Evolutionary conservation across 1,140 invertebrate species (phyloP).

Genomic region (Acromyrmex heyeri): DNA sequence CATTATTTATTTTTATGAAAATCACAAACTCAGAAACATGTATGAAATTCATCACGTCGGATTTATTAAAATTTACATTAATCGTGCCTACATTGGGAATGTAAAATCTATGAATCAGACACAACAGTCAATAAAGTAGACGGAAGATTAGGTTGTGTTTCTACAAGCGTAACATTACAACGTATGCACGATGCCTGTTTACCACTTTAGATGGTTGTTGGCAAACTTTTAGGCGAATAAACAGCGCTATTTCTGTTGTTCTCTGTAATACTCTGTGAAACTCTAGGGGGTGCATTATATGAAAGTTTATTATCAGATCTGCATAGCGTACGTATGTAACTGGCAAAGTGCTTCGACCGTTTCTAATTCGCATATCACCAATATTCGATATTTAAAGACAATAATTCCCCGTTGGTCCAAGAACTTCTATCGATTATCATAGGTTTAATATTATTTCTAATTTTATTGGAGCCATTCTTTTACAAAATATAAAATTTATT

Average conservation of each 20-base stretch:
- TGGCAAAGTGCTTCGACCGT: conserved; percentile 2
- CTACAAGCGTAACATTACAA: conserved; percentile 33
- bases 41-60: background rate
- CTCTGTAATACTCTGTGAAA: conserved; percentile 35
- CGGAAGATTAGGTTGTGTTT: conserved; percentile 39
- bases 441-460: background rate
- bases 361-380: conserved; percentile 32
- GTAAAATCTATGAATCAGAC: background rate
- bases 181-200: conserved; percentile 32
- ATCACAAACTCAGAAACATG: background rate
- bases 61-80: background rate
- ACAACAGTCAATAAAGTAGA: background rate
- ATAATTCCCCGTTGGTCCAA: background rate
- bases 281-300: conserved; percentile 36
- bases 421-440: background rate
- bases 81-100: background rate
- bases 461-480: background rate
- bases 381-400: background rate
- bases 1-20: background rate
- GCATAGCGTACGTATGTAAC: conserved; percentile 6
- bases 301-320: conserved; percentile 55
- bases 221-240: conserved; percentile 55
- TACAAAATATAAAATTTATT: background rate
- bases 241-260: conserved; percentile 64
- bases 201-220: conserved; percentile 18